Evolutionary conservation across 2,888 invertebrate species (phyloP).

Genomic region (Lacanobia wlatinum): DNA sequence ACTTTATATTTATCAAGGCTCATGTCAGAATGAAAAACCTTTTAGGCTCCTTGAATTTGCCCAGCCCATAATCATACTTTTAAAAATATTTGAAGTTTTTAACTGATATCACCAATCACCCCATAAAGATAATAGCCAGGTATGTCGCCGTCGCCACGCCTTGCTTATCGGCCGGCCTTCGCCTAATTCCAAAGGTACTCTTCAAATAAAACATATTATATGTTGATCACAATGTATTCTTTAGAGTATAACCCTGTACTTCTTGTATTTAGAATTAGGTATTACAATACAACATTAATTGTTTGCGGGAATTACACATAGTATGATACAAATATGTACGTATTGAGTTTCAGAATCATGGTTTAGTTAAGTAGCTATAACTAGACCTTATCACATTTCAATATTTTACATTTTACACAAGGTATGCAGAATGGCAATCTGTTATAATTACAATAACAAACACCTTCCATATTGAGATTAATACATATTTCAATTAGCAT

Average conservation of each 20-base stretch:
- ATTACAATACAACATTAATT: slow-evolving; percentile 63
- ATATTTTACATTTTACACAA: slow-evolving; percentile 60
- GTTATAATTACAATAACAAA: slow-evolving; percentile 57
- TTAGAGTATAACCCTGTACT: slow-evolving; percentile 76
- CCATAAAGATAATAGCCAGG: slow-evolving; percentile 33
- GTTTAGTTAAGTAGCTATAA: slow-evolving; percentile 55
- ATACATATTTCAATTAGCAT: slow-evolving; percentile 53
- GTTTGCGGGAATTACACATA: slow-evolving; percentile 56
- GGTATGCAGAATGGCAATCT: slow-evolving; percentile 47
- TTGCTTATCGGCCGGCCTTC: slow-evolving; percentile 40
- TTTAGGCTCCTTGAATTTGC: too few species aligned
- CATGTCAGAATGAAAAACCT: background rate
- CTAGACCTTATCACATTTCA: slow-evolving; percentile 60
- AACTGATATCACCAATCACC: slow-evolving; percentile 23
- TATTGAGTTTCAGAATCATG: slow-evolving; percentile 60
- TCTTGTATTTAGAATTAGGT: slow-evolving; percentile 74
- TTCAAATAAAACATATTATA: slow-evolving; percentile 63
- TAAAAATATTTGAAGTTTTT: slow-evolving; percentile 14
- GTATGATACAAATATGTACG: slow-evolving; percentile 59
- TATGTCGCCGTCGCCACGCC: slow-evolving; percentile 20
- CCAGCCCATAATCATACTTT: background rate
- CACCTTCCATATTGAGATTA: slow-evolving; percentile 52
- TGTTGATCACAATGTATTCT: slow-evolving; percentile 69
- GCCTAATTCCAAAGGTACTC: slow-evolving; percentile 30
- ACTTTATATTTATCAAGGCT: too few species aligned